These are phyloP conservation scores for Allolobophora icterica DNA, from an alignment of 2,888 invertebrate genomes.

Conservation along the genomic window DNA sequence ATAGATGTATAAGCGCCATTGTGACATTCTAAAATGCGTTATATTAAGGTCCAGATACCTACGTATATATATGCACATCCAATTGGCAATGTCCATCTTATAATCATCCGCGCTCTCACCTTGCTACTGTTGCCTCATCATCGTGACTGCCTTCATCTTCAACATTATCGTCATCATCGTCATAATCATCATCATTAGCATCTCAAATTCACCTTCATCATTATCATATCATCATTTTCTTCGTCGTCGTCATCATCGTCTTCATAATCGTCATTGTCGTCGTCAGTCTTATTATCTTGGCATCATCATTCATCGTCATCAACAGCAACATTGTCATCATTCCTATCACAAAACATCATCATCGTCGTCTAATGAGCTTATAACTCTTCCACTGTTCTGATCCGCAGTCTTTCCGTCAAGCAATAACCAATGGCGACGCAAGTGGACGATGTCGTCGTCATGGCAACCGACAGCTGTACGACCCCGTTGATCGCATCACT, in stretches of 20 bases:
- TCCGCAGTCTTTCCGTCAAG: neutral
- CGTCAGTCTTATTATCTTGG: neutral
- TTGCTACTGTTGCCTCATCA: no score
- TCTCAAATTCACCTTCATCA: neutral
- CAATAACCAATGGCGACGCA: conserved; percentile 1
- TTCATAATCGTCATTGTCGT: neutral
- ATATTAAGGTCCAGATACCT: no score
- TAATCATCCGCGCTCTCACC: no score
- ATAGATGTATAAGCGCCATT: no score
- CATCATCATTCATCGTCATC: neutral
- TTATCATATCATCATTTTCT: neutral
- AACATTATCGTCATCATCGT: neutral
- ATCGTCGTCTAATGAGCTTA: neutral
- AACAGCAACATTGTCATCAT: no score
- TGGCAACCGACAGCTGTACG: conserved; percentile 7
- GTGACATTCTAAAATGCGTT: no score
- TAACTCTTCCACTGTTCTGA: neutral
- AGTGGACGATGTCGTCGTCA: neutral
- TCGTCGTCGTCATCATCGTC: neutral
- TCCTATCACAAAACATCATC: no score
- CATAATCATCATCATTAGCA: neutral
- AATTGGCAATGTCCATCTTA: no score
- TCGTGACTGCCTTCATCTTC: neutral
- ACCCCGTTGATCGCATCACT: neutral
- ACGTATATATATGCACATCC: no score